A percentile compares a stretch with the other conserved stretches of the same genome.
Conservation (phyloP, 2,888 invertebrate genomes). For the Trichopria drosophilae region DNA sequence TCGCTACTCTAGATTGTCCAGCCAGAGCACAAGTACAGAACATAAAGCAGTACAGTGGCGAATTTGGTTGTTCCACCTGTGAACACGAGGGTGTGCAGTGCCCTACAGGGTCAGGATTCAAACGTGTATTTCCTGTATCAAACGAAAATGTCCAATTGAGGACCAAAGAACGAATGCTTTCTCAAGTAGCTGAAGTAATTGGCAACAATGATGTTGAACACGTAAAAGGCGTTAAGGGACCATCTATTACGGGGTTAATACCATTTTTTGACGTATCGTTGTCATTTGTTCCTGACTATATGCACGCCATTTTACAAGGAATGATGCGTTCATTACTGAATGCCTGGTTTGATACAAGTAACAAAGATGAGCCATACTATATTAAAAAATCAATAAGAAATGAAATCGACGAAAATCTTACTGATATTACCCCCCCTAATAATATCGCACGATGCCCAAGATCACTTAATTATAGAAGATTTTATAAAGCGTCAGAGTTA, state of each 20-base stretch:
- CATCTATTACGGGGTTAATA: no score
- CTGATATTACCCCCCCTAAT: slow-evolving; percentile 14
- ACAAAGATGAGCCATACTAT: slow-evolving; percentile 5
- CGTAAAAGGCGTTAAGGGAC: slow-evolving; percentile 21
- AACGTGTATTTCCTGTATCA: background rate
- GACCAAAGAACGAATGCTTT: background rate
- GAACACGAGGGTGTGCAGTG: slow-evolving; percentile 18
- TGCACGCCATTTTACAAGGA: slow-evolving; percentile 20
- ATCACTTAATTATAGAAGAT: background rate
- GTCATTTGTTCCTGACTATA: no score
- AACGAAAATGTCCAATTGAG: no score
- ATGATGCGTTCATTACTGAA: no score
- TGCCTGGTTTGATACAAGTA: background rate
- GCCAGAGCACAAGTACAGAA: slow-evolving; percentile 18
- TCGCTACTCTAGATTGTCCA: no score
- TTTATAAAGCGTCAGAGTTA: slow-evolving; percentile 9
- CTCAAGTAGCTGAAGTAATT: slow-evolving; percentile 7
- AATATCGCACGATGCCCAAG: slow-evolving; percentile 1
- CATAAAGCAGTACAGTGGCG: slow-evolving; percentile 17
- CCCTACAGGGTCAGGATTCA: background rate
- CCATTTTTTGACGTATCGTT: no score
- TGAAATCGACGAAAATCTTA: slow-evolving; percentile 1
- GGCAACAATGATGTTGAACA: slow-evolving; percentile 3
- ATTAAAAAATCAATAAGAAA: slow-evolving; percentile 7
- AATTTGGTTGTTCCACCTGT: slow-evolving; percentile 21